phyloP scores from a whole-genome alignment of 2,888 invertebrate genomes.

The Trichopoda pennipes region DNA sequence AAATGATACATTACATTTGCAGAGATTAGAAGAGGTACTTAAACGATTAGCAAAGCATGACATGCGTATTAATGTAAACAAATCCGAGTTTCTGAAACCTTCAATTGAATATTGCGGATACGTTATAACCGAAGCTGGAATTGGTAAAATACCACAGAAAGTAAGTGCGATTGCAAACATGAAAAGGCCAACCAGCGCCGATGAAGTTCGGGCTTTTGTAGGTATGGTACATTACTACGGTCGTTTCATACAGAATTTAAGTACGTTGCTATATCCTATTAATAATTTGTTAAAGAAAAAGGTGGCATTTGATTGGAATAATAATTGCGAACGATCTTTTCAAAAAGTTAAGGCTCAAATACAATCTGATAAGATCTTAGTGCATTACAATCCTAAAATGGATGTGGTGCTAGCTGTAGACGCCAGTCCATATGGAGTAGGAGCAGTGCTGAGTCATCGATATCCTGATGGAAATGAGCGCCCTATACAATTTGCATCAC shows the following conservation, averaged over 20 bases:
- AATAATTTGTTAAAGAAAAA: neutral
- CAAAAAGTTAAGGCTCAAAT: no score
- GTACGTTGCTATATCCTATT: neutral
- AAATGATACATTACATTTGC: neutral
- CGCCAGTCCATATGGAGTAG: neutral
- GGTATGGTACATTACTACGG: neutral
- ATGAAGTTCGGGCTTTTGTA: neutral
- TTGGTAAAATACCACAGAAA: conserved; percentile 44
- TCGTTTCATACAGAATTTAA: no score
- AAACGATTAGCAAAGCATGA: neutral
- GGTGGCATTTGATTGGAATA: neutral
- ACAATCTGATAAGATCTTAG: no score
- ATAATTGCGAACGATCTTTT: neutral
- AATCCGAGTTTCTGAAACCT: neutral
- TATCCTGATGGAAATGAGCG: neutral
- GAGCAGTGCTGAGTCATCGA: neutral
- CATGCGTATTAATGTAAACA: neutral
- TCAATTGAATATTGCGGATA: neutral
- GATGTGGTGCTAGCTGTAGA: neutral
- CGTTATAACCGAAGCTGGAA: conserved; percentile 70
- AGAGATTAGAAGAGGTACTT: neutral
- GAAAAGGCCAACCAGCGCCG: neutral
- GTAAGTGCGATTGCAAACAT: neutral
- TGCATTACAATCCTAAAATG: neutral
- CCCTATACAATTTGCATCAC: conserved; percentile 7